These are phyloP conservation scores for Perdix hodgsoniae DNA, from an alignment of 2,797 vertebrate species.

Conservation along the genomic window DNA sequence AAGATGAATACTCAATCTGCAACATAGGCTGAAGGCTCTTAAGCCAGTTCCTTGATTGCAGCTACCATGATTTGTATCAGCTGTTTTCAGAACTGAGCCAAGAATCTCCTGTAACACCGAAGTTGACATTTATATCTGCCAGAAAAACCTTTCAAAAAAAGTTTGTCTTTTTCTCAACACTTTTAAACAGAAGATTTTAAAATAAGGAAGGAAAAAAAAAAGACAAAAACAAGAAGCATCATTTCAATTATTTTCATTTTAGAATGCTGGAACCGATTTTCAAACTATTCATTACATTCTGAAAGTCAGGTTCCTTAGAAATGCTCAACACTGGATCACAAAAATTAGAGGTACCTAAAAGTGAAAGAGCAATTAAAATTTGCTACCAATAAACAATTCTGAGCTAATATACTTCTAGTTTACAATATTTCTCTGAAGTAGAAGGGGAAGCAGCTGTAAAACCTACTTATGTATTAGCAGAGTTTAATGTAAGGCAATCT, in stretches of 20 bases:
- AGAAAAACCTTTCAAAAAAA: background rate
- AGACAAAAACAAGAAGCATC: background rate
- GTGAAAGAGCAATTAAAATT: background rate
- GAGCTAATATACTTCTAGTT: background rate
- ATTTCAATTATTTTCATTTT: background rate
- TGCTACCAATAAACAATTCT: background rate
- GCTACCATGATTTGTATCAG: constrained; percentile 21
- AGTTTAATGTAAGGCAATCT: background rate
- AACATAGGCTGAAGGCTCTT: constrained; percentile 85
- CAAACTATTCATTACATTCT: background rate
- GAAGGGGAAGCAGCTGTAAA: background rate
- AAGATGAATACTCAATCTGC: constrained; percentile 88
- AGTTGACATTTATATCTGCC: background rate
- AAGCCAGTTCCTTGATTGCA: constrained; percentile 80
- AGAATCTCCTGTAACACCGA: constrained; percentile 80
- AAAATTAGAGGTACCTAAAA: background rate
- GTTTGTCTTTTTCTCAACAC: background rate
- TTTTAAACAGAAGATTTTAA: background rate
- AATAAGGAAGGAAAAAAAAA: background rate
- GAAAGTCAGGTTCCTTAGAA: background rate
- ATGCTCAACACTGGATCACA: background rate
- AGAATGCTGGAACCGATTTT: background rate
- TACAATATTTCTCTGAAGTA: background rate
- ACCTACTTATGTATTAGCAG: background rate
- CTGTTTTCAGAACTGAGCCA: constrained; percentile 77